Percentiles rank a stretch among this genome's conserved stretches.
These are phyloP conservation scores for Keiferia lycopersicella DNA, from an alignment of 2,888 invertebrate species.

Conservation along the genomic window DNA sequence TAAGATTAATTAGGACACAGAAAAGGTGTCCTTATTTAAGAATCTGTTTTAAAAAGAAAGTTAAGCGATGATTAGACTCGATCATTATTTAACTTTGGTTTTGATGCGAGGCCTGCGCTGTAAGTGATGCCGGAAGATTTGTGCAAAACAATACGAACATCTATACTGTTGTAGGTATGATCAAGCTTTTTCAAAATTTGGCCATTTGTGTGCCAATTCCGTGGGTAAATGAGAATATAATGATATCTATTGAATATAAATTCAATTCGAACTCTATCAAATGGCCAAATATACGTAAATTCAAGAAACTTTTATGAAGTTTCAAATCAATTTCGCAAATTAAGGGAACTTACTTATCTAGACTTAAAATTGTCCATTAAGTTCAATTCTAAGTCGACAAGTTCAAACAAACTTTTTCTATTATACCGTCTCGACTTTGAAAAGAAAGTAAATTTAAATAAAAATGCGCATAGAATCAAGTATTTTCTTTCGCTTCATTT, in stretches of 20 bases:
- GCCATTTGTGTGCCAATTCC: no score
- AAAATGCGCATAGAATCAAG: constrained; percentile 4
- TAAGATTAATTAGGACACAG: no score
- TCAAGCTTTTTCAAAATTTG: no score
- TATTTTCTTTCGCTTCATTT: constrained; percentile 29
- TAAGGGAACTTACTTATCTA: not conserved
- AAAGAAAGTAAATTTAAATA: not conserved
- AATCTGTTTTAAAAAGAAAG: no score
- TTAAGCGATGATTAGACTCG: no score
- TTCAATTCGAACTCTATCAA: not conserved
- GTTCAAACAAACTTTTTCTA: not conserved
- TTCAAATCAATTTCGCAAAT: constrained; percentile 9
- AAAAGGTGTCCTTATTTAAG: no score
- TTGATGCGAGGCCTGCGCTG: no score
- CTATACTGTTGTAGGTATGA: no score
- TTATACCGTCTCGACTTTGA: not conserved
- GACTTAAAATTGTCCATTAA: not conserved
- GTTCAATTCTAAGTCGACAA: constrained; percentile 1
- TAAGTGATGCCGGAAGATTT: no score
- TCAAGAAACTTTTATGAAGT: not conserved
- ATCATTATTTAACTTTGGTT: no score
- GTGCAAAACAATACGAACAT: no score
- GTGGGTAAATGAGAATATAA: not conserved
- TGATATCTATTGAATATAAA: not conserved
- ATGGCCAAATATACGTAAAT: constrained; percentile 6